Percentiles rank a stretch among this genome's conserved stretches.
These are phyloP conservation scores for Emys orbicularis DNA, from an alignment of 2,797 vertebrate genomes.

Conservation along the genomic window DNA sequence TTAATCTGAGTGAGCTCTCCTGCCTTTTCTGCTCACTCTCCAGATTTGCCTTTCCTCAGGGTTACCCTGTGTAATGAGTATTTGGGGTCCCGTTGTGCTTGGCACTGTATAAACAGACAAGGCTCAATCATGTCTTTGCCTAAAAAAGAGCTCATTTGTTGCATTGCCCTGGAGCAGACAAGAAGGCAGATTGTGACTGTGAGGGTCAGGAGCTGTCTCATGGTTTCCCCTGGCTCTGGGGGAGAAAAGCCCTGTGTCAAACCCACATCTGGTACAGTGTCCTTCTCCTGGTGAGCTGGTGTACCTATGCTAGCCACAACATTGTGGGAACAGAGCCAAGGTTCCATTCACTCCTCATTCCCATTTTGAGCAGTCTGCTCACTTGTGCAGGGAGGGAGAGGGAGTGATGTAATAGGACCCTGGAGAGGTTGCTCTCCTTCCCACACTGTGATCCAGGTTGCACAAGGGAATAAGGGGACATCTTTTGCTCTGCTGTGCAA, in stretches of 20 bases:
- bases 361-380: neutral
- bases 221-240: neutral
- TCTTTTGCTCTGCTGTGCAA: neutral
- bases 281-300: neutral
- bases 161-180: neutral
- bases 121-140: neutral
- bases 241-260: neutral
- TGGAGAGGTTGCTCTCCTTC: neutral
- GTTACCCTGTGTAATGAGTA: neutral
- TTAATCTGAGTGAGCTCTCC: neutral
- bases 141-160: neutral
- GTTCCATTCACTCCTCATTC: neutral
- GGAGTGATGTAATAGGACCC: neutral
- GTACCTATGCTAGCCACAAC: neutral
- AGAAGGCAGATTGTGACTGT: neutral
- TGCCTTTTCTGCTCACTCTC: neutral
- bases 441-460: neutral
- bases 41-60: neutral
- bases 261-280: neutral
- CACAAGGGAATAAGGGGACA: neutral
- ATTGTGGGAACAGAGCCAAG: neutral
- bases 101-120: neutral
- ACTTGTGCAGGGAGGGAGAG: neutral
- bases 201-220: neutral
- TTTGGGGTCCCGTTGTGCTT: neutral